These are phyloP conservation scores for Heterocephalus glaber DNA, from an alignment of 2,113 vertebrate genomes.

Conservation along the genomic window DNA sequence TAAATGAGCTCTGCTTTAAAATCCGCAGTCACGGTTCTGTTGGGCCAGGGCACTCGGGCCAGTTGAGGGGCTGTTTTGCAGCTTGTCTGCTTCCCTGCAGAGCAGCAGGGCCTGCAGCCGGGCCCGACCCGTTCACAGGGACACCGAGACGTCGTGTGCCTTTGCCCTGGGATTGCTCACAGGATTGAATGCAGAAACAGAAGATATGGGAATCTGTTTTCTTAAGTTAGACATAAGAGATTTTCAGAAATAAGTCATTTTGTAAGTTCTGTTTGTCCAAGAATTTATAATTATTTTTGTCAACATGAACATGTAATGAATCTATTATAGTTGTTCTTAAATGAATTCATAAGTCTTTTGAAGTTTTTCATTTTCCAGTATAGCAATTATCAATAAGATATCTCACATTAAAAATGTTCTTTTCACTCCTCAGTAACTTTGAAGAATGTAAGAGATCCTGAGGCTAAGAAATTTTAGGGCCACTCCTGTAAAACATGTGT, in stretches of 20 bases:
- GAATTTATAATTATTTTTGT: slow-evolving; percentile 12
- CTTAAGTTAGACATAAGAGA: background rate
- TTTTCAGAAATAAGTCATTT: background rate
- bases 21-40: background rate
- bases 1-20: background rate
- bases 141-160: background rate
- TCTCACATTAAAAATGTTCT: background rate
- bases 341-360: background rate
- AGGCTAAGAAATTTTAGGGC: background rate
- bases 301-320: background rate
- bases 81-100: accelerated
- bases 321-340: slow-evolving; percentile 16
- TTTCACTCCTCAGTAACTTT: background rate
- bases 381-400: background rate
- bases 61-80: no score
- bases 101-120: background rate
- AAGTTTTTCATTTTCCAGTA: slow-evolving; percentile 7
- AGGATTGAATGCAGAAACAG: background rate
- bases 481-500: background rate
- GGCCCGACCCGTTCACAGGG: background rate
- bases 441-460: background rate
- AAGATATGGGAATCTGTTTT: background rate
- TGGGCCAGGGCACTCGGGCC: background rate
- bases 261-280: slow-evolving; percentile 21
- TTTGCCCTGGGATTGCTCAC: background rate